These are phyloP conservation scores for Lasiommata megera DNA, from an alignment of 2,888 invertebrate genomes.

Conservation along the genomic window DNA sequence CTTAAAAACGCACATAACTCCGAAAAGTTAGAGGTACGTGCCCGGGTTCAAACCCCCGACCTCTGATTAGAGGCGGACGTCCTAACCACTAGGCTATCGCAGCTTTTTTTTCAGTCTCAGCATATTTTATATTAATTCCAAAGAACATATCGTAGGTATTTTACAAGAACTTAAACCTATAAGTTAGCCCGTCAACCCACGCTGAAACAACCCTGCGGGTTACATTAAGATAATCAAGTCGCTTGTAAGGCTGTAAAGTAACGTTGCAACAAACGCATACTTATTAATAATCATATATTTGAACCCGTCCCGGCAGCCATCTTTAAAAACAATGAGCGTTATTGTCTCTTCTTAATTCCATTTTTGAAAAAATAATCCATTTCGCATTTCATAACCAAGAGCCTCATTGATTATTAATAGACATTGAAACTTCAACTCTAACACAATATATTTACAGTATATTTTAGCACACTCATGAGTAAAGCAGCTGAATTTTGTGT, in stretches of 20 bases:
- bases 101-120: too few relatives aligned
- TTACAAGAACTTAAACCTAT: too few relatives aligned
- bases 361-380: conserved; percentile 81
- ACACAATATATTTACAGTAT: conserved; percentile 36
- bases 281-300: conserved; percentile 74
- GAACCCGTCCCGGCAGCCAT: conserved; percentile 69
- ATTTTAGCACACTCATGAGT: conserved; percentile 37
- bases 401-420: conserved; percentile 59
- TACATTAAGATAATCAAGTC: neutral
- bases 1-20: too few relatives aligned
- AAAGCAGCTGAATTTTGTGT: conserved; percentile 62
- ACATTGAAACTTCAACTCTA: conserved; percentile 45
- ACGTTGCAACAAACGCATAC: conserved; percentile 66
- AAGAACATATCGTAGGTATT: too few relatives aligned
- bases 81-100: too few relatives aligned
- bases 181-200: neutral
- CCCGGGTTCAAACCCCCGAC: too few relatives aligned
- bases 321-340: conserved; percentile 80
- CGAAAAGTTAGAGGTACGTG: too few relatives aligned
- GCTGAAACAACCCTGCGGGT: neutral
- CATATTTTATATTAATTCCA: too few relatives aligned
- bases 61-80: too few relatives aligned
- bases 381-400: conserved; percentile 74
- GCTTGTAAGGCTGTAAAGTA: conserved; percentile 34
- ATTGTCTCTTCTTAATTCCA: conserved; percentile 81